Evolutionary conservation across 2,113 vertebrate genomes (phyloP), one percentile per base, ranked within the genome.

Genomic region (Osmerus eperlanus): DNA sequence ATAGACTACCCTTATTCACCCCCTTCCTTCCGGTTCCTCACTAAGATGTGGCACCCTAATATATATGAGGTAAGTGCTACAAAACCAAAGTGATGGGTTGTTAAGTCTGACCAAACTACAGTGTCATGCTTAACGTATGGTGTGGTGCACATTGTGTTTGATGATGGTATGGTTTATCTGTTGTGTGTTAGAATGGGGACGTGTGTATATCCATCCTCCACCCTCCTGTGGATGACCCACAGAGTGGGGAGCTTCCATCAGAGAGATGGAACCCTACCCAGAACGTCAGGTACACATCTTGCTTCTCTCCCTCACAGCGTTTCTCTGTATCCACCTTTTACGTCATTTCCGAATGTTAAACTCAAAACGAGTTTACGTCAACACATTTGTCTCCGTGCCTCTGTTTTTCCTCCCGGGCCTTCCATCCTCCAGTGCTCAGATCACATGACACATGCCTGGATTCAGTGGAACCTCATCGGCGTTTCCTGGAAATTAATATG

Each of bases 11-110:
- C 97, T 0, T 99, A 99, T 82, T 98, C 97, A 9, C 97, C 97
- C 3, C 97, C 97, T 0, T 92, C 96, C 68, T 99, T 99, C 75
- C 90, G 96, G n/a, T 99, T 99, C 86, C 90, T 99, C 65, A 98
- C 97, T 66, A 99, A 99, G 89, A 99, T 99, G 97, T 99, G 97
- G 97, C 97, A 99, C 85, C 97, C 97, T 25, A 99, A 99, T 89
- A 99, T 99, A 82, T 99, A 99, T 0, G 97, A 99, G 97, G 97
- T 96, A 81, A 55, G 68, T 12, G 55, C 41, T 47, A 47, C 41
- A 8, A 47, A 47, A 47, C 41, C 41, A 47, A 0, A 6, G 4
- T 36, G 32, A 47, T 11, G 32, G 4, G 32, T 36, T 36, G 32
- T 8, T 8, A 36, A 36, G 32, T 36, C 32, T 36, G 32, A 36